Conservation (phyloP, 92 coral and sea anemone genomes). For the Epizoanthus scotinus region DNA sequence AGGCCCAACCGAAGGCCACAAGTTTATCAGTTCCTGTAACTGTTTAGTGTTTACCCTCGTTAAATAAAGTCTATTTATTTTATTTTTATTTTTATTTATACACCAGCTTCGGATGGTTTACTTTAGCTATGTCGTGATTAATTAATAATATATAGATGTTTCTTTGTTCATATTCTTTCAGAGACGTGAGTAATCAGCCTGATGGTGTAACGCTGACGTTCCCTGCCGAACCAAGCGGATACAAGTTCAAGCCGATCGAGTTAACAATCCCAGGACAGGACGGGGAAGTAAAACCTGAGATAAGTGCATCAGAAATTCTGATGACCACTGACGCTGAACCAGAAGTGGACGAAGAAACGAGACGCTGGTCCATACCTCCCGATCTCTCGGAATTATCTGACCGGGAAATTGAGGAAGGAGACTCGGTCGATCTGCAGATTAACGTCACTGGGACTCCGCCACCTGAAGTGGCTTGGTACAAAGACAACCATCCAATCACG, state of each 20-base stretch:
- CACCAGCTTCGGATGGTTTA: not conserved
- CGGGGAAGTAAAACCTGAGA: conserved; percentile 24
- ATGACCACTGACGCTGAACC: conserved; percentile 48
- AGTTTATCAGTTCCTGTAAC: no score
- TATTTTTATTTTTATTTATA: no score
- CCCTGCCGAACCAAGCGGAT: conserved; percentile 54
- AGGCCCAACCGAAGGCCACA: no score
- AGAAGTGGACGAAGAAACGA: conserved; percentile 39
- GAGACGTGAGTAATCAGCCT: conserved; percentile 57
- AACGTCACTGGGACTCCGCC: conserved; percentile 73
- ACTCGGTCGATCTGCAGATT: conserved; percentile 66
- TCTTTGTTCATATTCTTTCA: conserved; percentile 20
- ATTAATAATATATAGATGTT: not conserved
- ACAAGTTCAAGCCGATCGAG: conserved; percentile 66
- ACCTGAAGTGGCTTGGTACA: conserved; percentile 81
- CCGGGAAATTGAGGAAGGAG: conserved; percentile 73
- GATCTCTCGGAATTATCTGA: conserved; percentile 60
- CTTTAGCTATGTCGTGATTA: not conserved
- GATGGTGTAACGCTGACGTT: conserved; percentile 60
- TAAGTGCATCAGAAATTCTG: conserved; percentile 58
- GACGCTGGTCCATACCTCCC: conserved; percentile 59
- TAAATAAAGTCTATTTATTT: no score
- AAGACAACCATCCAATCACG: conserved; percentile 77
- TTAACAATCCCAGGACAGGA: conserved; percentile 66
- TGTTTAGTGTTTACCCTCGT: no score